Conservation (phyloP, 2,888 invertebrate genomes). For the Formica aserva region DNA sequence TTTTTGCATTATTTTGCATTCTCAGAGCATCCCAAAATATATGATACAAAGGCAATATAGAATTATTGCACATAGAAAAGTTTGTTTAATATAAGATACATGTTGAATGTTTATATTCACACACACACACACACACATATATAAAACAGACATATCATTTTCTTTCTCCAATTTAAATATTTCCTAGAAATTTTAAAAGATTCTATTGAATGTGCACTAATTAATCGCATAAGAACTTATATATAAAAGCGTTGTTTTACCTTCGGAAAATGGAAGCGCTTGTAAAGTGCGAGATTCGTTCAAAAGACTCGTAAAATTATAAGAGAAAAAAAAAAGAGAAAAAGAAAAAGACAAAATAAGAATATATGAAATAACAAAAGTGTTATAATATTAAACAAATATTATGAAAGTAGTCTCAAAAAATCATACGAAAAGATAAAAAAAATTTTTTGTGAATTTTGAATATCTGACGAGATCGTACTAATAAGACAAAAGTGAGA, state of each 20-base stretch:
- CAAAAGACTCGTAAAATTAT: background rate
- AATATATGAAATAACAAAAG: background rate
- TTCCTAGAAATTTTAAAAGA: background rate
- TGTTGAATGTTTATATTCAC: background rate
- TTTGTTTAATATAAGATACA: background rate
- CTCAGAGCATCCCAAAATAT: background rate
- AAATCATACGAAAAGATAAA: background rate
- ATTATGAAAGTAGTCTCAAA: background rate
- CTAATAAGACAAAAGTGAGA: conserved; percentile 11
- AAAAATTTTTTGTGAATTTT: conserved; percentile 5
- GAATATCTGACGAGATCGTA: background rate
- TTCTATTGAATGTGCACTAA: background rate
- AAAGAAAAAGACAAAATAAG: background rate
- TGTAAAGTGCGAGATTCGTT: background rate
- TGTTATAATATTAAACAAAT: background rate
- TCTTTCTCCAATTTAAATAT: background rate
- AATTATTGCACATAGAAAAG: background rate
- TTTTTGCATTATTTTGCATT: conserved; percentile 16
- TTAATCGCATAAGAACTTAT: background rate
- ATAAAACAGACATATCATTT: conserved; percentile 25
- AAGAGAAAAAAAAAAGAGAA: background rate
- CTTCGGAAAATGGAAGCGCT: background rate
- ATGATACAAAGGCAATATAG: background rate
- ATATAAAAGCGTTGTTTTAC: background rate
- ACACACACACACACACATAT: background rate